Percentiles rank a stretch among this genome's conserved stretches.
Evolutionary conservation across 2,797 vertebrate genomes (phyloP).

Genomic region (Austrolebias charrua): DNA sequence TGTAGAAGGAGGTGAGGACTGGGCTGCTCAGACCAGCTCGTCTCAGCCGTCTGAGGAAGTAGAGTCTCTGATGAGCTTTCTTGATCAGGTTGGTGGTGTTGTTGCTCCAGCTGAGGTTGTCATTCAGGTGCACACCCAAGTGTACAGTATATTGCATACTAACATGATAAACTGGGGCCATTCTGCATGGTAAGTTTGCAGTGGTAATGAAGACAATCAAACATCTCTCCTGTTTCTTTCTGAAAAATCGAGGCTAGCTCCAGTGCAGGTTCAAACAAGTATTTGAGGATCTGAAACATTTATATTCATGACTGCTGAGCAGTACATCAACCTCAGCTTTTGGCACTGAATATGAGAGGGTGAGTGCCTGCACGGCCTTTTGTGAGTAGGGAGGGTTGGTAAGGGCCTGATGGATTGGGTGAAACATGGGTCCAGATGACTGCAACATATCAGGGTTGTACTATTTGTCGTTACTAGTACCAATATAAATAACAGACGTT

Average conservation of each 20-base stretch:
- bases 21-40: too few species aligned
- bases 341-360: constrained; percentile 19
- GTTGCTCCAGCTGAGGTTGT: too few species aligned
- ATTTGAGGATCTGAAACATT: constrained; percentile 13
- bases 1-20: too few species aligned
- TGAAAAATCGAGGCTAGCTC: constrained; percentile 6
- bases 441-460: constrained; percentile 23
- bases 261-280: constrained; percentile 28
- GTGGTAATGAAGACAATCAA: constrained; percentile 18
- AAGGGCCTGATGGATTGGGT: constrained; percentile 46
- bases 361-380: constrained; percentile 17
- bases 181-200: constrained; percentile 1
- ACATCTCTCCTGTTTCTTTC: constrained; percentile 3
- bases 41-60: too few species aligned
- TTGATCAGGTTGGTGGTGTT: too few species aligned
- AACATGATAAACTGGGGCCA: constrained; percentile 7
- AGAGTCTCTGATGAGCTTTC: too few species aligned
- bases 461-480: constrained; percentile 15
- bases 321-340: neutral
- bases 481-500: constrained; percentile 39
- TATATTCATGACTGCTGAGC: constrained; percentile 10
- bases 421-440: constrained; percentile 57
- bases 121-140: too few species aligned
- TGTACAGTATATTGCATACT: too few species aligned
- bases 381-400: constrained; percentile 38